Conservation (phyloP, 2,113 vertebrate genomes). For the Puntigrus tetrazona region DNA sequence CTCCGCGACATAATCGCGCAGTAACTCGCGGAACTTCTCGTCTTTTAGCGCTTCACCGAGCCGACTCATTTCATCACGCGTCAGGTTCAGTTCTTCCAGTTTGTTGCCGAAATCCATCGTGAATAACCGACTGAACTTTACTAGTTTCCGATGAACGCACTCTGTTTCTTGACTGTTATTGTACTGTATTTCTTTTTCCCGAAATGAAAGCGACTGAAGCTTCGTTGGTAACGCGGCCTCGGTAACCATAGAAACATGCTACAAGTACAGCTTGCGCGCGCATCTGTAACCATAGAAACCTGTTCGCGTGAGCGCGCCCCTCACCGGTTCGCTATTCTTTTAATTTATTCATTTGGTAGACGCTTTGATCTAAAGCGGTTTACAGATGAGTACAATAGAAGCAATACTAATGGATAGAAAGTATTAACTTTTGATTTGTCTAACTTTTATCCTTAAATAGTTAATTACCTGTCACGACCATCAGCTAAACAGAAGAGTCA, state of each 20-base stretch:
- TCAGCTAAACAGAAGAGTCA: not conserved
- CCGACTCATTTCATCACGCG: conserved; percentile 78
- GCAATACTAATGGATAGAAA: no score
- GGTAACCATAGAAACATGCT: no score
- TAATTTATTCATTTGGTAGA: no score
- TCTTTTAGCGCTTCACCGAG: conserved; percentile 82
- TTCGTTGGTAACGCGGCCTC: not conserved
- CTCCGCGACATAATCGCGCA: conserved; percentile 83
- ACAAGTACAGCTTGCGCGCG: no score
- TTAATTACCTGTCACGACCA: not conserved
- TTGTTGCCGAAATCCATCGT: conserved; percentile 60
- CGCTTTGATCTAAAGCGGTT: no score
- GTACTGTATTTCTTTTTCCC: not conserved
- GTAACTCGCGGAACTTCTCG: conserved; percentile 78
- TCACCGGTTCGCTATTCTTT: not conserved
- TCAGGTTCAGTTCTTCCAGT: conserved; percentile 81
- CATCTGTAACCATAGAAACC: not conserved
- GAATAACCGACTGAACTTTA: no score
- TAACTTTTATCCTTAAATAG: not conserved
- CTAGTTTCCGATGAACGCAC: not conserved
- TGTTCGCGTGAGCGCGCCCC: not conserved
- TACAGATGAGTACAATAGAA: no score
- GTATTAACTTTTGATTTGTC: not conserved
- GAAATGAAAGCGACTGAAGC: not conserved
- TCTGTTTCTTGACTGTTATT: no score